Evolutionary conservation across 2,888 invertebrate species (phyloP), one percentile per base, ranked within the genome.

Genomic region (Tigriopus californicus): DNA sequence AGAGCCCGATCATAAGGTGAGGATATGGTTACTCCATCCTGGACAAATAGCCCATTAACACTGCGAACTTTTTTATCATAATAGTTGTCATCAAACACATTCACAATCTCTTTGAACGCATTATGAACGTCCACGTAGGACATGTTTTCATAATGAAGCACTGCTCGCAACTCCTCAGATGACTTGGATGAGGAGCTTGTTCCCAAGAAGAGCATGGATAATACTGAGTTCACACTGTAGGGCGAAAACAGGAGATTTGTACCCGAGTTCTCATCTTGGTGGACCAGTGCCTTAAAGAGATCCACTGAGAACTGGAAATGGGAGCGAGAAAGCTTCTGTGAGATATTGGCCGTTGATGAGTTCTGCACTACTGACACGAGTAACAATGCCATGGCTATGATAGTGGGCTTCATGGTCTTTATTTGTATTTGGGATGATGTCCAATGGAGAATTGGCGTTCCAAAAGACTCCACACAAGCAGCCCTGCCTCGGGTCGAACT

Each of bases 161-260:
- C 65, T 20, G 63, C 62, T 24, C 65, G 63, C 40, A 68, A 61
- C 58, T 67, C 65, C 5, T 62, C 54, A 40, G 66, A 66, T 3
- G 66, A 67, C 22, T 64, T 64, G 6, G 68, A 67, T 13, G 64
- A 65, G 18, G 63, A 62, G 8, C 65, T 66, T 1, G 68, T 65
- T 6, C 68, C 68, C 18, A 67, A 63, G 64, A 67, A 68, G n/a
- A 68, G 61, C 62, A 67, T 67, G 12, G 67, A 66, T 48, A 68
- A 61, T 8, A 67, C 65, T 0, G 65, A 64, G 15, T 66, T 65
- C 6, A 67, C 63, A 60, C 66, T 66, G 62, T 63, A 64, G 48
- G 64, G 65, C 12, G 59, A 59, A 10, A 61, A 13, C 15, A 61
- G 49, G 12, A 61, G 24, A 51, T 61, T 61, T 18, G 41, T 40